phyloP scores from a whole-genome alignment of 2,888 invertebrate genomes.

The Amaurobius ferox region DNA sequence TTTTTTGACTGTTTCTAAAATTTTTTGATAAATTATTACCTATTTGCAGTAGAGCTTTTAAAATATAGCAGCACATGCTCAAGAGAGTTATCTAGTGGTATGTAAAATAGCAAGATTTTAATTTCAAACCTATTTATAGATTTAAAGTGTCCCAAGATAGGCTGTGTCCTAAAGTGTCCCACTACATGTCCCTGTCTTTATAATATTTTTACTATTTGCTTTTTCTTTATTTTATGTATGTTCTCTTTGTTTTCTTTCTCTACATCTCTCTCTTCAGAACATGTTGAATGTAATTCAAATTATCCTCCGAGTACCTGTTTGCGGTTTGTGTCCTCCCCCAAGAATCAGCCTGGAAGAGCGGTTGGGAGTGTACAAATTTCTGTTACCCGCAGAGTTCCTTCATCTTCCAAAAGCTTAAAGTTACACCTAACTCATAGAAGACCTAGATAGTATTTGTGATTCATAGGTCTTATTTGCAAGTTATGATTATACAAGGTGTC shows the following conservation, averaged over 20 bases:
- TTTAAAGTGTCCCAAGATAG: too few species aligned
- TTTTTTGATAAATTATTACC: too few species aligned
- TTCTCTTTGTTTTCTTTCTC: constrained; percentile 5
- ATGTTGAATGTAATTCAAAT: constrained; percentile 43
- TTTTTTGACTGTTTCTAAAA: too few species aligned
- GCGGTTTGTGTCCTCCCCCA: constrained; percentile 35
- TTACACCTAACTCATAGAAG: constrained; percentile 55
- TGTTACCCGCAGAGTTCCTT: constrained; percentile 52
- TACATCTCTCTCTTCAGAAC: constrained; percentile 47
- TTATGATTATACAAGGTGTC: too few species aligned
- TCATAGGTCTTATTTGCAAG: not conserved
- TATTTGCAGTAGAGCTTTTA: too few species aligned
- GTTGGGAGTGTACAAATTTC: constrained; percentile 67
- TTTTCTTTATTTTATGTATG: constrained; percentile 5
- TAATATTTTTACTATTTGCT: too few species aligned
- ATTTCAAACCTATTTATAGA: too few species aligned
- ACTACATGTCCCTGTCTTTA: too few species aligned
- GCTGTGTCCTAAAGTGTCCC: too few species aligned
- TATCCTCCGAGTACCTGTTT: constrained; percentile 43
- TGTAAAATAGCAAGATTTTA: too few species aligned
- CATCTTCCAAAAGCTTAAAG: constrained; percentile 55
- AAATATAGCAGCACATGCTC: too few species aligned
- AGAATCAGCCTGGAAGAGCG: constrained; percentile 46
- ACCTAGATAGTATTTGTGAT: constrained; percentile 52
- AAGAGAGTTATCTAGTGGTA: too few species aligned